A percentile compares a stretch with the other conserved stretches of the same genome.
Conservation (phyloP, 2,113 vertebrate genomes). For the Acrocephalus kingi region DNA sequence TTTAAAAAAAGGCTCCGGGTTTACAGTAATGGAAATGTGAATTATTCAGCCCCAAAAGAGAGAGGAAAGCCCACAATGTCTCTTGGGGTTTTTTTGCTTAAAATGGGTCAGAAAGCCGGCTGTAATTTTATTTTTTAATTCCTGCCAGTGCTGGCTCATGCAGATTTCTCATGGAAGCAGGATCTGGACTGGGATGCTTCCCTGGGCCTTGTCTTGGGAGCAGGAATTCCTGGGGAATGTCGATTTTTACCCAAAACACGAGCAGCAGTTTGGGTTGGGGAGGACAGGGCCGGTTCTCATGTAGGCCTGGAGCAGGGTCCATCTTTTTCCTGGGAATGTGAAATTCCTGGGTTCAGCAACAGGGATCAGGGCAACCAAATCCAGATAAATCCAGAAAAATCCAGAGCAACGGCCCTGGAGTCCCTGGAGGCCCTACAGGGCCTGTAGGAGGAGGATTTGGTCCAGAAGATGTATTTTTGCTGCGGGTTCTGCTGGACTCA, state of each 20-base stretch:
- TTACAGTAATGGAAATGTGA: neutral
- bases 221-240: neutral
- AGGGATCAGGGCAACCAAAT: neutral
- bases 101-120: neutral
- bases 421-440: neutral
- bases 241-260: accelerated
- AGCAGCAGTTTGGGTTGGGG: neutral
- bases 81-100: neutral
- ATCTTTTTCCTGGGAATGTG: neutral
- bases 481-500: neutral
- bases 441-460: neutral
- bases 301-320: accelerated
- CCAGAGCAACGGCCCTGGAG: neutral
- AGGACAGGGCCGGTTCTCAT: neutral
- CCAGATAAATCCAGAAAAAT: neutral
- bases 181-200: neutral
- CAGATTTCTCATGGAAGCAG: neutral
- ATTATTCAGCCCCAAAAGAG: neutral
- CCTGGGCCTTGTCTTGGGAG: neutral
- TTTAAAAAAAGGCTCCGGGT: neutral
- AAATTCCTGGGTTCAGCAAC: neutral
- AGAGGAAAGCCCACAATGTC: neutral
- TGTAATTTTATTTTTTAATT: neutral
- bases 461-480: neutral
- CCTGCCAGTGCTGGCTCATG: neutral